Evolutionary conservation across 2,797 vertebrate species (phyloP), one percentile per base, ranked within the genome.

Genomic region (Anguilla marmorata): DNA sequence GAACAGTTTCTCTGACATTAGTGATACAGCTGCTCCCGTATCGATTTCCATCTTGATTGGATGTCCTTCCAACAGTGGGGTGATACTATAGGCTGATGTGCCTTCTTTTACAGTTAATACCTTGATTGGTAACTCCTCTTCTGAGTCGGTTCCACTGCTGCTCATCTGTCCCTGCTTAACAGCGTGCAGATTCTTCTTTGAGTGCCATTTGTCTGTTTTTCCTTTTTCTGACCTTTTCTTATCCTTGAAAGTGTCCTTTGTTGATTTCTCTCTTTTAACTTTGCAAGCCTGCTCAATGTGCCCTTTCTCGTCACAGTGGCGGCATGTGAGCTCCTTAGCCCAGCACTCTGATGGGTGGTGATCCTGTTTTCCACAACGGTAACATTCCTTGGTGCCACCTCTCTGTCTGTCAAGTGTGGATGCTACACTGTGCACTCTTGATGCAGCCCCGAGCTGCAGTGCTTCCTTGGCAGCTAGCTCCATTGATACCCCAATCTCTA

Each of bases 331-430:
- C 11, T 63, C 76, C 14, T 50, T 83, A 16, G 37, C 54, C 24
- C 33, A 66, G 56, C 56, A 84, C 7, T 83, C 56, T 41, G 41
- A 83, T 66, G 79, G 76, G 11, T 84, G 37, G 24, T 87, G 86
- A 87, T 21, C 86, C 50, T 66, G 76, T 63, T 83, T 87, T 63
- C 24, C 76, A 83, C 85, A 86, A 1, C 37, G 19, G 37, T 86
- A 85, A 21, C 85, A 72, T 3, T 72, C 60, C 30, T 86, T 48
- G 16, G 52, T 63, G 33, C 56, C 56, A 11, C 21, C 33, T 24
- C 11, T 83, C n/a, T 83, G 33, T 87, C 30, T 14, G 9, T 63
- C n/a, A 8, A 45, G 52, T 16, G 37, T 45, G 2, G 21, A 24
- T 66, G 21, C 76, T 66, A 83, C 33, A 33, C 56, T 87, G 37